Percentiles rank a stretch among this genome's conserved stretches.
Conservation (phyloP, 2,888 invertebrate species). For the Choristoneura rosaceana region DNA sequence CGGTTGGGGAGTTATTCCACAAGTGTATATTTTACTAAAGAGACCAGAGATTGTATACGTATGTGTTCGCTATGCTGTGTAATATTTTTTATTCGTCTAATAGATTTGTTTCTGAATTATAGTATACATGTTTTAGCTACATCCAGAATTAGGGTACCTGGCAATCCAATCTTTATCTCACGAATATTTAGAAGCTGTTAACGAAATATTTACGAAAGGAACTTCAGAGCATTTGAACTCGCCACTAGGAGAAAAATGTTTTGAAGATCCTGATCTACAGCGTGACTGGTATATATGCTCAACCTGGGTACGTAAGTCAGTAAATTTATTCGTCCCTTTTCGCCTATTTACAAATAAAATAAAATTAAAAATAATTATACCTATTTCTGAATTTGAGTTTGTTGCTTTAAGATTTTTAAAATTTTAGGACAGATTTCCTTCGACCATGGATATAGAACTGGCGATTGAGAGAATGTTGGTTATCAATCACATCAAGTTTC, state of each 20-base stretch:
- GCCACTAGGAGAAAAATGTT: slow-evolving; percentile 69
- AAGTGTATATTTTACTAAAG: slow-evolving; percentile 82
- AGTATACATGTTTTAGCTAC: slow-evolving; percentile 56
- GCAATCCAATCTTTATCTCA: slow-evolving; percentile 76
- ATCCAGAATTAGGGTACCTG: slow-evolving; percentile 72
- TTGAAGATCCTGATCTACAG: slow-evolving; percentile 69
- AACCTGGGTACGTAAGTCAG: slow-evolving; percentile 58
- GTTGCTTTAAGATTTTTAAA: too few relatives aligned
- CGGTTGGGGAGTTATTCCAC: slow-evolving; percentile 86
- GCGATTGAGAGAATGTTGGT: slow-evolving; percentile 85
- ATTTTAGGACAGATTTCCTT: slow-evolving; percentile 77
- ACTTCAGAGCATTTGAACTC: slow-evolving; percentile 66
- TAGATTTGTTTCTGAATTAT: background rate
- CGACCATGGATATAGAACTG: slow-evolving; percentile 86
- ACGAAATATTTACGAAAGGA: slow-evolving; percentile 62
- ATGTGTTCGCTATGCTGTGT: slow-evolving; percentile 44
- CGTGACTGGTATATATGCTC: slow-evolving; percentile 75
- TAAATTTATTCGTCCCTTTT: too few relatives aligned
- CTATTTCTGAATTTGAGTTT: too few relatives aligned
- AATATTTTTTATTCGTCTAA: slow-evolving; percentile 31
- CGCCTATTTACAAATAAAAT: too few relatives aligned
- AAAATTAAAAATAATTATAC: too few relatives aligned
- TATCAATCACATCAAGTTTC: slow-evolving; percentile 71
- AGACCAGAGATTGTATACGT: slow-evolving; percentile 67
- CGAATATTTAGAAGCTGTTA: slow-evolving; percentile 71